Evolutionary conservation across 1,140 invertebrate species (phyloP), one percentile per base, ranked within the genome.

Genomic region (Leptopilina boulardi): DNA sequence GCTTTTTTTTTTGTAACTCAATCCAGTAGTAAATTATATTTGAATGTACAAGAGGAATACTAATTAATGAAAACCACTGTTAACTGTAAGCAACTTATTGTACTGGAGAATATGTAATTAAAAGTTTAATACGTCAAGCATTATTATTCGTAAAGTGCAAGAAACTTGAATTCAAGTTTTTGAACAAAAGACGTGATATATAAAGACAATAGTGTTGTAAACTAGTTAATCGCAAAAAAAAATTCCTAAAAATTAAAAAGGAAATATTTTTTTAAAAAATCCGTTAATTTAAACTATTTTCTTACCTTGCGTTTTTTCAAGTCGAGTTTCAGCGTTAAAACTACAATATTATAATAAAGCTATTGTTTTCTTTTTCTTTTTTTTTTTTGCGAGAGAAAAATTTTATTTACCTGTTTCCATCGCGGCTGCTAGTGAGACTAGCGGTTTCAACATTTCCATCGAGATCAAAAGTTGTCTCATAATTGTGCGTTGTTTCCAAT

Each of bases 391-490:
- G n/a, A 38, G 34, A 3, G 30, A 23, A 73, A 42, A 21, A 3
- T 30, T 66, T 66, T 23, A 11, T 38, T 85, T 92, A 94, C 93
- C 94, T 94, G 91, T 92, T 93, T 19, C 93, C 94, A 81, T 95
- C 93, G 70, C 94, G 93, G 83, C 94, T 94, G 80, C 94, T 93
- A 76, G 89, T 89, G 21, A 93, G 88, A 82, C 92, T 91, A 38
- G 90, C 94, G 10, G 94, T 95, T 87, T 97, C 96, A 73, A 97
- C 94, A 90, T 97, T 97, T 30, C 95, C 95, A 78, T 96, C 95
- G 73, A 95, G 91, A 90, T 96, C 96, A 88, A 96, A 96, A 2
- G 95, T 96, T 5, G 95, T 96, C 87, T 96, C 95, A 80, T 95
- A 95, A 91, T 96, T 96, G 87, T 95, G 94, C 71, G 91, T 89